A percentile compares a stretch with the other conserved stretches of the same genome.
Conservation (phyloP, 2,888 invertebrate genomes). For the Tenthredo livida region DNA sequence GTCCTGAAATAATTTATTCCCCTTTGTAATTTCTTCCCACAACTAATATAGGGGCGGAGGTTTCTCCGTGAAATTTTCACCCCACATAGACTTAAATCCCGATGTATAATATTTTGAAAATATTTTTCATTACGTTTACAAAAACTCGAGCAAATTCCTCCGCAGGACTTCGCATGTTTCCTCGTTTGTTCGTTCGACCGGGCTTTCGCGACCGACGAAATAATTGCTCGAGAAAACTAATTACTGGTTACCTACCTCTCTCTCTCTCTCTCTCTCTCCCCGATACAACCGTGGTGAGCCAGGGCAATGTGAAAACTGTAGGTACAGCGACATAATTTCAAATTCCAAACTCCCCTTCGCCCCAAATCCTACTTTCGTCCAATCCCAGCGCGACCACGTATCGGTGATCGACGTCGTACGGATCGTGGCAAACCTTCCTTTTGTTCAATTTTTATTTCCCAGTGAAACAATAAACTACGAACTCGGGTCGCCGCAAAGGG, state of each 20-base stretch:
- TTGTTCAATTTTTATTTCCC: slow-evolving; percentile 18
- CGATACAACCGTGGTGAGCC: slow-evolving; percentile 17
- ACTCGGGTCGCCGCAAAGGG: slow-evolving; percentile 34
- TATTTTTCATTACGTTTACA: slow-evolving; percentile 44
- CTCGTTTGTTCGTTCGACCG: slow-evolving; percentile 48
- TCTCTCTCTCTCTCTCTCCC: neutral
- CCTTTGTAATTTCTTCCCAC: neutral
- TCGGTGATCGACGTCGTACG: slow-evolving; percentile 48
- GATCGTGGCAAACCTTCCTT: slow-evolving; percentile 28
- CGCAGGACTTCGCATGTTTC: slow-evolving; percentile 52
- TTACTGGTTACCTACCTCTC: slow-evolving; percentile 22
- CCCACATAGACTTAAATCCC: neutral
- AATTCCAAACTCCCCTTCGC: slow-evolving; percentile 35
- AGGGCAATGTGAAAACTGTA: slow-evolving; percentile 32
- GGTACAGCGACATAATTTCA: slow-evolving; percentile 37
- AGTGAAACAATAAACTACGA: slow-evolving; percentile 48
- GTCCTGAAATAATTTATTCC: slow-evolving; percentile 37
- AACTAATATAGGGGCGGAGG: neutral
- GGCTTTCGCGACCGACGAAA: neutral
- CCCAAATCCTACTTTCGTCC: slow-evolving; percentile 32
- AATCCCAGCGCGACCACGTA: slow-evolving; percentile 37
- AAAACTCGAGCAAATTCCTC: slow-evolving; percentile 55
- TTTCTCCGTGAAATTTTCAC: neutral
- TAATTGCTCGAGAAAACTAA: slow-evolving; percentile 44
- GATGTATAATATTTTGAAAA: neutral